These are phyloP conservation scores for Chionodraco myersi DNA, from an alignment of 2,113 vertebrate genomes.

Conservation along the genomic window DNA sequence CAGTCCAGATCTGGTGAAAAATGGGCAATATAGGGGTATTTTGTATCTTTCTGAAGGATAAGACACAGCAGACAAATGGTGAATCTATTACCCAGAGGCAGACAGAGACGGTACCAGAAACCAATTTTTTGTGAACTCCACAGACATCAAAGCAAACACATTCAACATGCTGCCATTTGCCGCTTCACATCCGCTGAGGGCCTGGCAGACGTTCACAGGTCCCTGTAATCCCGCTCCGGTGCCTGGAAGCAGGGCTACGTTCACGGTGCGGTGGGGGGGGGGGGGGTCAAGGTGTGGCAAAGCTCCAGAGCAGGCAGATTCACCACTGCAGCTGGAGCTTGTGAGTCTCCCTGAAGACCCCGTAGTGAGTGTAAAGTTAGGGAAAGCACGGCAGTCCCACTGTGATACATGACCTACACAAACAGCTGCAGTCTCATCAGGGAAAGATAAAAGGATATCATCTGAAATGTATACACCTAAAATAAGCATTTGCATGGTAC, in stretches of 20 bases:
- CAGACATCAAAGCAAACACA: conserved; percentile 70
- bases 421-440: conserved; percentile 14
- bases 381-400: conserved; percentile 18
- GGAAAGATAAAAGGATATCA: conserved; percentile 13
- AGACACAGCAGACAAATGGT: conserved; percentile 47
- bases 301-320: conserved; percentile 41
- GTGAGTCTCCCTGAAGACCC: conserved; percentile 30
- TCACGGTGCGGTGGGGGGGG: not conserved
- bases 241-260: conserved; percentile 39
- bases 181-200: conserved; percentile 55
- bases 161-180: conserved; percentile 75
- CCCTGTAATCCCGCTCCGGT: conserved; percentile 44
- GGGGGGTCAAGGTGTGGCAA: conserved; percentile 59
- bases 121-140: conserved; percentile 63
- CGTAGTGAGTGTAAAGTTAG: conserved; percentile 33
- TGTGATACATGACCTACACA: conserved; percentile 31
- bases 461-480: conserved; percentile 7
- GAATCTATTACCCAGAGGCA: conserved; percentile 57
- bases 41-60: conserved; percentile 47
- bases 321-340: conserved; percentile 43
- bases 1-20: conserved; percentile 31
- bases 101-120: conserved; percentile 62
- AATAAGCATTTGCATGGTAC: conserved; percentile 27
- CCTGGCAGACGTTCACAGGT: conserved; percentile 73
- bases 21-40: conserved; percentile 15